phyloP scores from a whole-genome alignment of 2,113 vertebrate genomes.

The Cyanoderma ruficeps region DNA sequence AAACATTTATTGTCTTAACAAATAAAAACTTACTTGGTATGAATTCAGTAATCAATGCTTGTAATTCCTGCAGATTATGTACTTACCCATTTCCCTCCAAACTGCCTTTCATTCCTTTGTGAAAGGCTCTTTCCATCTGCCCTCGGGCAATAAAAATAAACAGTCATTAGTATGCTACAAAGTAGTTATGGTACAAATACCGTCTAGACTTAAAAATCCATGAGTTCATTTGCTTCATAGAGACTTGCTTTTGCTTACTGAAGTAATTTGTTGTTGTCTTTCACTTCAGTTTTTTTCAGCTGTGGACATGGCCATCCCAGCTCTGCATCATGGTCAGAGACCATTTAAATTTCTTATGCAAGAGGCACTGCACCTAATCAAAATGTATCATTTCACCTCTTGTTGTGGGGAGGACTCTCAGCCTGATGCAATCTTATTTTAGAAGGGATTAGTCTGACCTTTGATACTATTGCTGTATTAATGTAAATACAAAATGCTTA shows the following conservation, averaged over 20 bases:
- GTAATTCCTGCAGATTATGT: conserved; percentile 5
- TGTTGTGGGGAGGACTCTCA: not conserved
- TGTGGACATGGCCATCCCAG: not conserved
- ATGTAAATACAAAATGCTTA: conserved; percentile 20
- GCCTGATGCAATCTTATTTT: not conserved
- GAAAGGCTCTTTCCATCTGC: conserved; percentile 17
- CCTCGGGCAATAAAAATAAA: conserved; percentile 19
- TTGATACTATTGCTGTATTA: not conserved
- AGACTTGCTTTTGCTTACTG: not conserved
- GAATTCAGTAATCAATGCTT: not conserved
- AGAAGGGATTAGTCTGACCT: conserved; percentile 10
- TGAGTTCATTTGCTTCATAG: conserved; percentile 2
- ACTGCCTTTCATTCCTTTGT: not conserved
- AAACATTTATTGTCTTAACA: not conserved
- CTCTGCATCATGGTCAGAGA: not conserved
- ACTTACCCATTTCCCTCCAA: not conserved
- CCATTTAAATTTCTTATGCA: not conserved
- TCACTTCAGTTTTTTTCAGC: not conserved
- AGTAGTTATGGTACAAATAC: conserved; percentile 14
- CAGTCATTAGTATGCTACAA: conserved; percentile 18
- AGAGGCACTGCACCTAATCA: not conserved
- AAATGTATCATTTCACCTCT: not conserved
- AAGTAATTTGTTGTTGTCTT: not conserved
- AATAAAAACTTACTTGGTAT: not conserved
- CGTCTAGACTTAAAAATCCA: conserved; percentile 25